These are phyloP conservation scores for Acropora yongei DNA, from an alignment of 64 coral and sea anemone genomes.

Conservation along the genomic window DNA sequence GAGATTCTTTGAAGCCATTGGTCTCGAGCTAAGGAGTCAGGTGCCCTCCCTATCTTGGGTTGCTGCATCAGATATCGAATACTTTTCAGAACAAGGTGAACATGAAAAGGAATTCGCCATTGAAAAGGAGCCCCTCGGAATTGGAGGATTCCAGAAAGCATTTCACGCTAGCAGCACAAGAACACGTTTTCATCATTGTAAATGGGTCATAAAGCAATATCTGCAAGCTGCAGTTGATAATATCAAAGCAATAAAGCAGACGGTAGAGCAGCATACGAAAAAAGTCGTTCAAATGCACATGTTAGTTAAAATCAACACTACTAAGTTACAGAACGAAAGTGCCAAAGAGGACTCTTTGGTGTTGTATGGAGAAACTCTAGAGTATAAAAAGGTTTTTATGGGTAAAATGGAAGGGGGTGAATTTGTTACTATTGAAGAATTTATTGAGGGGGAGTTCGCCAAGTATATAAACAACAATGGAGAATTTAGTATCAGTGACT, in stretches of 20 bases:
- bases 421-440: neutral
- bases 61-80: too few species aligned
- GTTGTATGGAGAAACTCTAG: too few species aligned
- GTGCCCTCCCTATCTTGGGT: too few species aligned
- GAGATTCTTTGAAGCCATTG: too few species aligned
- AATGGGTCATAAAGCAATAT: slow-evolving; percentile 9
- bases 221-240: slow-evolving; percentile 5
- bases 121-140: neutral
- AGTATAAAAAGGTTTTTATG: too few species aligned
- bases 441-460: neutral
- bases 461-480: slow-evolving; percentile 67
- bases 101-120: too few species aligned
- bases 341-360: too few species aligned
- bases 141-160: neutral
- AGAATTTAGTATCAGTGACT: too few species aligned
- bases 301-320: slow-evolving; percentile 31
- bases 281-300: slow-evolving; percentile 75
- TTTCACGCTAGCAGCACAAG: neutral
- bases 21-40: too few species aligned
- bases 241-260: slow-evolving; percentile 1
- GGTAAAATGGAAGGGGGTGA: too few species aligned
- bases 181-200: neutral
- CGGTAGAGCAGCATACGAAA: slow-evolving; percentile 47
- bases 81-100: too few species aligned
- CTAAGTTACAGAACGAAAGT: too few species aligned